phyloP scores from a whole-genome alignment of 1,140 invertebrate genomes.

The Wiebesia pumilae region DNA sequence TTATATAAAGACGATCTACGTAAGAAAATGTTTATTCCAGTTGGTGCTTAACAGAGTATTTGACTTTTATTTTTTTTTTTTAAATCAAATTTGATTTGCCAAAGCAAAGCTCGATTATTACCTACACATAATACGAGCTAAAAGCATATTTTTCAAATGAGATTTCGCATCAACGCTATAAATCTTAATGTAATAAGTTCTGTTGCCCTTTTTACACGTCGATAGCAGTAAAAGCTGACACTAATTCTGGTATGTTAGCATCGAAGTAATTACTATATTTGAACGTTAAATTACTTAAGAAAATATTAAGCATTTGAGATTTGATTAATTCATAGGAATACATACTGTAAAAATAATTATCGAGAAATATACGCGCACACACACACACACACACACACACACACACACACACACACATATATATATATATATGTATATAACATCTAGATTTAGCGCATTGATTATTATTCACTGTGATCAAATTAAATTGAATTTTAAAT shows the following conservation, averaged over 20 bases:
- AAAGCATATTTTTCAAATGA: neutral
- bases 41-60: neutral
- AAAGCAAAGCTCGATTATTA: neutral
- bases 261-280: neutral
- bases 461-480: neutral
- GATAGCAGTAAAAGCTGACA: too few relatives aligned
- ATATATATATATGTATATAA: too few relatives aligned
- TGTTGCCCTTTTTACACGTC: neutral
- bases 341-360: neutral
- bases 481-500: neutral
- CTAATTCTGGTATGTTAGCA: neutral
- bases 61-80: neutral
- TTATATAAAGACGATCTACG: too few relatives aligned
- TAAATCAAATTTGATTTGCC: neutral
- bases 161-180: neutral
- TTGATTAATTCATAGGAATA: neutral
- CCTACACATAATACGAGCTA: neutral
- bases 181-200: neutral
- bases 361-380: too few relatives aligned
- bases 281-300: neutral
- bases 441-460: neutral
- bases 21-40: too few relatives aligned
- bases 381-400: too few relatives aligned
- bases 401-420: too few relatives aligned
- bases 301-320: neutral